Base-by-base conservation (phyloP, 2,888 invertebrate species). In the Oscheius sp. region DNA sequence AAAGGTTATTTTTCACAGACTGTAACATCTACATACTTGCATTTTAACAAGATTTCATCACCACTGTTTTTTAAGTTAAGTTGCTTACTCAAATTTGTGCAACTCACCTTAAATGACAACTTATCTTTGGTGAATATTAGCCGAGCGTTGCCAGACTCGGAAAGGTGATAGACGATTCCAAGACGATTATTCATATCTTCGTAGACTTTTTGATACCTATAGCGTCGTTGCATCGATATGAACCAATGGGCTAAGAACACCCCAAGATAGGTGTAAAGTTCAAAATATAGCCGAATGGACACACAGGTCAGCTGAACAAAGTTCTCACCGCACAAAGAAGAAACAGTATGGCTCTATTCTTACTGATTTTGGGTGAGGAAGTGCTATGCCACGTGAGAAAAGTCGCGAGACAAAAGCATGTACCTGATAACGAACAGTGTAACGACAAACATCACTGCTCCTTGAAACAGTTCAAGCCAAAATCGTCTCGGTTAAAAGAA, bases 381-480 rank as follows among this genome's bases (percentile, higher is more conserved):
- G 22, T 24, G 47, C 24, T 32, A 14, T 59, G 41, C 59, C 59
- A 59, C 59, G 59, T 59, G 62, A 62, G 62, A 62, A 62, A 62
- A 47, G 49, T 44, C 57, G 47, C 33, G 62, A 47, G 62, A 49
- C 62, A 62, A 62, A 26, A 49, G 62, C 47, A 62, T 57, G 32
- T 22, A 24, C 30, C 45, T 49, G 62, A 62, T 59, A 59, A 59
- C 59, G 59, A 28, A 59, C 41, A 24, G 59, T 59, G 59, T 59
- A 41, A 59, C 59, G 59, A 24, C 59, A 59, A 59, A 59, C 59
- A 59, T 59, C 59, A 17, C 14, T 38, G 59, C 59, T 54, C 54
- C 54, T 20, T 17, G 47, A 12, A 47, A 47, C 47, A n/a, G n/a
- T n/a, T n/a, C n/a, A n/a, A n/a, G n/a, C n/a, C n/a, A n/a, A n/a